Evolutionary conservation across 1,140 invertebrate species (phyloP).

Genomic region (Drosophila fuyamai): DNA sequence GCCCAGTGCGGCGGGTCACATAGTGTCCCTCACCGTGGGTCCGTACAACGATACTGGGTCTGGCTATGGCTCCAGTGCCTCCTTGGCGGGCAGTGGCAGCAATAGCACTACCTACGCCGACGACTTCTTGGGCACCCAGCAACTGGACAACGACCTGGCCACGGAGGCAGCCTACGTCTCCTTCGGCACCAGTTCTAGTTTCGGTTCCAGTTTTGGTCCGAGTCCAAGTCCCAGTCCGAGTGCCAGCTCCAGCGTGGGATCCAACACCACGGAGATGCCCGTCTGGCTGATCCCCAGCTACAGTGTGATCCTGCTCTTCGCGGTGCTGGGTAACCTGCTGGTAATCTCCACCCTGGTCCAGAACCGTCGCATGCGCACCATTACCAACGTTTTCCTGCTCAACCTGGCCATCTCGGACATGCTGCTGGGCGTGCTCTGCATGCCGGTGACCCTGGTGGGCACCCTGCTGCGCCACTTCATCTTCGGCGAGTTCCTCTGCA

Average conservation of each 20-base stretch:
- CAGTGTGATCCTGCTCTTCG: constrained; percentile 91
- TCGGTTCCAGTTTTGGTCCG: background rate
- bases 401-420: constrained; percentile 94
- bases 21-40: constrained; percentile 53
- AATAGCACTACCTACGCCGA: background rate
- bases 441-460: constrained; percentile 94
- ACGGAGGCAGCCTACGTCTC: background rate
- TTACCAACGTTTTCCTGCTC: constrained; percentile 95
- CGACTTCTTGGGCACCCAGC: constrained; percentile 5
- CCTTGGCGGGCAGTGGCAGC: background rate
- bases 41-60: constrained; percentile 33
- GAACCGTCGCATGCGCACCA: constrained; percentile 94
- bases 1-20: constrained; percentile 58
- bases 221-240: background rate
- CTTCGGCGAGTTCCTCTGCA: constrained; percentile 92
- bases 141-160: constrained; percentile 1
- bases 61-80: background rate
- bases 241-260: constrained; percentile 65
- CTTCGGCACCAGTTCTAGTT: background rate
- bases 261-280: constrained; percentile 61
- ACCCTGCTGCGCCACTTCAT: constrained; percentile 93
- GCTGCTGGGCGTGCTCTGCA: constrained; percentile 93
- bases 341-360: constrained; percentile 92
- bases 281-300: constrained; percentile 88
- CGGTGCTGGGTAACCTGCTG: constrained; percentile 91